Evolutionary conservation across 2,113 vertebrate genomes (phyloP).

Genomic region (Syngnathus scovelli): DNA sequence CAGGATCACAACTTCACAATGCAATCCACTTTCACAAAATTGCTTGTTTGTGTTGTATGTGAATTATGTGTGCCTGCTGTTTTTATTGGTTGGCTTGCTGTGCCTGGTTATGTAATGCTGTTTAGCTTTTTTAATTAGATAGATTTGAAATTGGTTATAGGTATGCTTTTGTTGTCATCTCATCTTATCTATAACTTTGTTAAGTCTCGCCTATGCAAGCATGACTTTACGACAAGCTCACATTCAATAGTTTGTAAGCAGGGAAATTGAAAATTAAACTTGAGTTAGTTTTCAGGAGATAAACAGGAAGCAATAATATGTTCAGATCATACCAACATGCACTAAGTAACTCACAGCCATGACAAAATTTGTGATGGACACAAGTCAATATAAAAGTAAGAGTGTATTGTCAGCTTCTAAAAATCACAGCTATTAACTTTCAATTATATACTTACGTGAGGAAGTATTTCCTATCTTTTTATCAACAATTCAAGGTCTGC

Average conservation of each 20-base stretch:
- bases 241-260: not conserved
- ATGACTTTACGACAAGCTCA: too few species aligned
- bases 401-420: not conserved
- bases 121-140: too few species aligned
- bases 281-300: not conserved
- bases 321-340: not conserved
- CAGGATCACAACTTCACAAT: conserved; percentile 7
- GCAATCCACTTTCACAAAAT: too few species aligned
- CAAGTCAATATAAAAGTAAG: not conserved
- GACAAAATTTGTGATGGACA: not conserved
- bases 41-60: too few species aligned
- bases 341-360: too few species aligned
- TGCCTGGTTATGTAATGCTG: too few species aligned
- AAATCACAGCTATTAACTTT: not conserved
- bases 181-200: too few species aligned
- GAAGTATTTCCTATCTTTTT: not conserved
- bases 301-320: not conserved
- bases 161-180: too few species aligned
- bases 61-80: not conserved
- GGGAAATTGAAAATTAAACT: not conserved
- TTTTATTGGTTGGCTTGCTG: too few species aligned
- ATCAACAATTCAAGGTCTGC: not conserved
- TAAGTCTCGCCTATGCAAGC: too few species aligned
- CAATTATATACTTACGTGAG: not conserved
- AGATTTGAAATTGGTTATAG: too few species aligned